phyloP scores from a whole-genome alignment of 37 sponge, comb jelly and placozoan genomes.

The Aplysina aerophoba region DNA sequence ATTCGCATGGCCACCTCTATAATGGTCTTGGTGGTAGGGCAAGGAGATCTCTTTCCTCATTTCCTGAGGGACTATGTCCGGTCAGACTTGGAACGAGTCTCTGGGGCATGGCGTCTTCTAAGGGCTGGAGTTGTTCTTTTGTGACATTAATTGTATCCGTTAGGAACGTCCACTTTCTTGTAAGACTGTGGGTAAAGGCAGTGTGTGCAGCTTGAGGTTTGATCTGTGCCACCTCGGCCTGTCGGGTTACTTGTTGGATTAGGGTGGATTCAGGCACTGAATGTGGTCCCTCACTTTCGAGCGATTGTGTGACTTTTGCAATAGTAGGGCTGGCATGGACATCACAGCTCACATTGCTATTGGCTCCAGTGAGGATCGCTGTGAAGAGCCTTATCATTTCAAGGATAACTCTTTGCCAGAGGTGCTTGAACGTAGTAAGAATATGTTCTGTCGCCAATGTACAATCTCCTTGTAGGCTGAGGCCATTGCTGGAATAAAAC shows the following conservation, averaged over 20 bases:
- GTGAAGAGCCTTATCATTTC: too few relatives aligned
- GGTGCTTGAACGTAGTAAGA: too few relatives aligned
- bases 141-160: not conserved
- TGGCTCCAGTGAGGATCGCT: too few relatives aligned
- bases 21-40: not conserved
- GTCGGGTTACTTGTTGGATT: not conserved
- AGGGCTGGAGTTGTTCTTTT: not conserved
- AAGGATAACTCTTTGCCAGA: too few relatives aligned
- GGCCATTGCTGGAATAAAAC: too few relatives aligned
- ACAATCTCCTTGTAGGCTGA: too few relatives aligned
- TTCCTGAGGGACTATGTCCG: not conserved
- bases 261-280: too few relatives aligned
- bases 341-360: too few relatives aligned
- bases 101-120: not conserved
- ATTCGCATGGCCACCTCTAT: not conserved
- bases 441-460: too few relatives aligned
- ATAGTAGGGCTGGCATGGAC: too few relatives aligned
- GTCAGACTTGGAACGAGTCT: not conserved
- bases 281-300: too few relatives aligned
- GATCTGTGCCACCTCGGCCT: not conserved
- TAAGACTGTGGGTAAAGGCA: not conserved
- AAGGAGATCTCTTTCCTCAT: not conserved
- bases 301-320: too few relatives aligned
- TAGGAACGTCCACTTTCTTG: conserved; percentile 4
- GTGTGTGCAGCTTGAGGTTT: conserved; percentile 3